A percentile compares a stretch with the other conserved stretches of the same genome.
phyloP scores from a whole-genome alignment of 64 coral and sea anemone genomes.

The Dendrophyllia cribrosa region DNA sequence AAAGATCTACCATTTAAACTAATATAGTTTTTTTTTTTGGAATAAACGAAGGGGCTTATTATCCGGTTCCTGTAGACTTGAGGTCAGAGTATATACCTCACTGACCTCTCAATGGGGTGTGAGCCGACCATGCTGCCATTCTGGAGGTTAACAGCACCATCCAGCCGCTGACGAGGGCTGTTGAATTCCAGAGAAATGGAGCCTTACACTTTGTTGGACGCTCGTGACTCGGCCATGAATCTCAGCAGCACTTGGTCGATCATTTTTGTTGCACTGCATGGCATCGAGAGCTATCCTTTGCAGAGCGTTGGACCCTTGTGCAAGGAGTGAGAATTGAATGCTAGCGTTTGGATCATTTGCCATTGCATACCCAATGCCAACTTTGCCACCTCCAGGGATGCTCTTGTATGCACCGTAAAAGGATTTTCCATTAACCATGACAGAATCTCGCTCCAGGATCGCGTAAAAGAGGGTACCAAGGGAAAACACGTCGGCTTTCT shows the following conservation, averaged over 20 bases:
- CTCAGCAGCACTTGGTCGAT: slow-evolving; percentile 21
- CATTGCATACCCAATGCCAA: slow-evolving; percentile 80
- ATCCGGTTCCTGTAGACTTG: too few relatives aligned
- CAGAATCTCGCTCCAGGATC: slow-evolving; percentile 68
- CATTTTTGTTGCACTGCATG: slow-evolving; percentile 47
- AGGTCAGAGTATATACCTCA: too few relatives aligned
- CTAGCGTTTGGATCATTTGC: neutral
- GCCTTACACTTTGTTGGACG: neutral
- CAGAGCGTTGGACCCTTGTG: slow-evolving; percentile 57
- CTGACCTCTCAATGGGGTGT: too few relatives aligned
- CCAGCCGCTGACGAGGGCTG: too few relatives aligned
- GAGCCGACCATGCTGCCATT: too few relatives aligned
- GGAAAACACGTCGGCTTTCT: slow-evolving; percentile 80
- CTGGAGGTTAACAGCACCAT: too few relatives aligned
- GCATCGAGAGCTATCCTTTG: slow-evolving; percentile 31
- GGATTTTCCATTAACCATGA: neutral
- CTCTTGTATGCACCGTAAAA: slow-evolving; percentile 65
- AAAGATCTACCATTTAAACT: too few relatives aligned
- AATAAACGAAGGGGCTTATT: too few relatives aligned
- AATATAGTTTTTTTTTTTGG: too few relatives aligned
- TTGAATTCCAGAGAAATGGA: neutral
- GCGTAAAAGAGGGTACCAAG: slow-evolving; percentile 74
- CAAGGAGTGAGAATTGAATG: slow-evolving; percentile 27
- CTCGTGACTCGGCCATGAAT: neutral
- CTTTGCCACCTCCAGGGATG: neutral